These are phyloP conservation scores for Synchiropus splendidus DNA, from an alignment of 2,113 vertebrate genomes.

Conservation along the genomic window DNA sequence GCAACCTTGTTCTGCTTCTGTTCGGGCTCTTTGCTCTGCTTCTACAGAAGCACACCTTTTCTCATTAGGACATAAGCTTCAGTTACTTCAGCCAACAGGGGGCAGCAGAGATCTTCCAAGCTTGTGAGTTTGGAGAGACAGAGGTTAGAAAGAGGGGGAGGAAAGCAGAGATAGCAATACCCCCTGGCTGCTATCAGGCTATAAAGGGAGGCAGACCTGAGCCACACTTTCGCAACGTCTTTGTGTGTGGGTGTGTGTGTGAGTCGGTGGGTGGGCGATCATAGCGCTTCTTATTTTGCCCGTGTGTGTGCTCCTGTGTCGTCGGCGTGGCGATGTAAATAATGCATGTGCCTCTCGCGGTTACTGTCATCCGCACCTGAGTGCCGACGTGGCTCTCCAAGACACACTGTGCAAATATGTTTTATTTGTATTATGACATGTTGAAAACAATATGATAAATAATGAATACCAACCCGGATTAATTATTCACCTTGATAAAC, in stretches of 20 bases:
- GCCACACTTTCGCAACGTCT: slow-evolving; percentile 6
- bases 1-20: slow-evolving; percentile 30
- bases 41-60: slow-evolving; percentile 7
- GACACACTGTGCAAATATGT: too few relatives aligned
- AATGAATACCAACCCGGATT: too few relatives aligned
- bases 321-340: background rate
- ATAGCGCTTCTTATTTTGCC: slow-evolving; percentile 4
- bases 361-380: slow-evolving; percentile 4
- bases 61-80: background rate
- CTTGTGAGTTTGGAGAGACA: background rate
- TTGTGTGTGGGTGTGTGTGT: slow-evolving; percentile 7
- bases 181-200: slow-evolving; percentile 42
- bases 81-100: slow-evolving; percentile 25
- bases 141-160: slow-evolving; percentile 27
- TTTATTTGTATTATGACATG: too few relatives aligned
- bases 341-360: background rate
- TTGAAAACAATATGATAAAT: too few relatives aligned
- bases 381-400: slow-evolving; percentile 1
- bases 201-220: slow-evolving; percentile 30
- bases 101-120: slow-evolving; percentile 48
- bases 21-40: slow-evolving; percentile 10
- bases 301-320: slow-evolving; percentile 5
- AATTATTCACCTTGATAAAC: too few relatives aligned
- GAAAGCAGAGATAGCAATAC: slow-evolving; percentile 27
- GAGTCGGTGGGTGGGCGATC: background rate